phyloP scores from a whole-genome alignment of 2,113 vertebrate genomes.

The Sminthopsis crassicaudata region DNA sequence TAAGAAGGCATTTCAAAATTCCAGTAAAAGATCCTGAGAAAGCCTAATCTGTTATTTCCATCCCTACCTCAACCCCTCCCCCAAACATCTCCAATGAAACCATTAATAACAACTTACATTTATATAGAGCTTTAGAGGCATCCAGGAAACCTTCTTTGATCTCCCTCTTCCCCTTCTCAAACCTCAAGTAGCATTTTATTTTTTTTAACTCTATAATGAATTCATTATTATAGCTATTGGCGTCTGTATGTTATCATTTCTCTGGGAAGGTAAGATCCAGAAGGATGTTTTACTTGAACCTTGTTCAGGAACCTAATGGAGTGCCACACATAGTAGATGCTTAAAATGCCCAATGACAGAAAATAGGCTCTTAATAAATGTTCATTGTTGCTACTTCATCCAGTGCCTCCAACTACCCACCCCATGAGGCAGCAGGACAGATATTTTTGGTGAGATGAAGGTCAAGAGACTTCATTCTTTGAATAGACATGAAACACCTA shows the following conservation, averaged over 20 bases:
- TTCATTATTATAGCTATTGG: neutral
- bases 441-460: neutral
- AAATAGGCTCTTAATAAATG: neutral
- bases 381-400: neutral
- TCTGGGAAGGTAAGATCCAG: neutral
- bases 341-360: neutral
- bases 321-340: neutral
- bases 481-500: neutral
- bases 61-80: neutral
- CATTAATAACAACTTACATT: neutral
- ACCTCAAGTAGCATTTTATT: neutral
- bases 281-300: neutral
- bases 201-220: neutral
- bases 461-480: neutral
- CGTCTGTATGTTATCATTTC: neutral
- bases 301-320: neutral
- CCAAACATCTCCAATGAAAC: neutral
- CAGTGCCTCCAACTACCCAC: neutral
- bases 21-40: neutral
- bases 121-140: neutral
- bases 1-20: conserved; percentile 7
- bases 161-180: neutral
- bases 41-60: neutral
- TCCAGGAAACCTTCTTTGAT: neutral
- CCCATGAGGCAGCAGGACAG: neutral